phyloP scores from a whole-genome alignment of 1,140 invertebrate genomes.

The Dreissena rostriformis region DNA sequence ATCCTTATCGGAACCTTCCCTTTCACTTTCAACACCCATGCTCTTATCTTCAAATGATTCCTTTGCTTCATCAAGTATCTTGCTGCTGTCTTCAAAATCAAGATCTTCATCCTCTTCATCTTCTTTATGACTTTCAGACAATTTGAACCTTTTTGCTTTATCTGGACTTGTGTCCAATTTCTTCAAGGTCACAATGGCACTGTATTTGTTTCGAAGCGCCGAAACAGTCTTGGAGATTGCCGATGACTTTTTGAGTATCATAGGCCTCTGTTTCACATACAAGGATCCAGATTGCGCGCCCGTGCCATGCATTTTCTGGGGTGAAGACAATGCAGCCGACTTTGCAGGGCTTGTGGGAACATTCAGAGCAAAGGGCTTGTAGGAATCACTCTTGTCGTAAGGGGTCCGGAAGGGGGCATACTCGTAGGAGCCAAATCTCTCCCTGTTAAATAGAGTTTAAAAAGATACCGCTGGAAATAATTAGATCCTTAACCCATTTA shows the following conservation, averaged over 20 bases:
- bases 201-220: constrained; percentile 75
- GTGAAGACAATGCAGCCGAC: background rate
- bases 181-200: constrained; percentile 57
- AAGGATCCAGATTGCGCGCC: constrained; percentile 20
- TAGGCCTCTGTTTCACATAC: constrained; percentile 25
- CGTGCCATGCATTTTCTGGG: background rate
- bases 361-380: constrained; percentile 64
- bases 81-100: background rate
- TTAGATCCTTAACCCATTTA: no score
- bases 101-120: constrained; percentile 11
- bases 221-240: constrained; percentile 65
- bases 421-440: constrained; percentile 89
- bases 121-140: constrained; percentile 28
- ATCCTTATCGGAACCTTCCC: background rate
- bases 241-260: constrained; percentile 37
- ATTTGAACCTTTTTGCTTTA: constrained; percentile 31
- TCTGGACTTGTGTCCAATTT: constrained; percentile 73
- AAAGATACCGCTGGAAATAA: no score
- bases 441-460: constrained; percentile 61
- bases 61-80: constrained; percentile 17
- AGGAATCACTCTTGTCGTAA: constrained; percentile 80
- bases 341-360: constrained; percentile 2
- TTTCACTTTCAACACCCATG: constrained; percentile 6
- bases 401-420: constrained; percentile 89
- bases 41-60: background rate